Percentiles rank a stretch among this genome's conserved stretches.
These are phyloP conservation scores for Heterodera filipjevi DNA, from an alignment of 2,888 invertebrate species.

Conservation along the genomic window DNA sequence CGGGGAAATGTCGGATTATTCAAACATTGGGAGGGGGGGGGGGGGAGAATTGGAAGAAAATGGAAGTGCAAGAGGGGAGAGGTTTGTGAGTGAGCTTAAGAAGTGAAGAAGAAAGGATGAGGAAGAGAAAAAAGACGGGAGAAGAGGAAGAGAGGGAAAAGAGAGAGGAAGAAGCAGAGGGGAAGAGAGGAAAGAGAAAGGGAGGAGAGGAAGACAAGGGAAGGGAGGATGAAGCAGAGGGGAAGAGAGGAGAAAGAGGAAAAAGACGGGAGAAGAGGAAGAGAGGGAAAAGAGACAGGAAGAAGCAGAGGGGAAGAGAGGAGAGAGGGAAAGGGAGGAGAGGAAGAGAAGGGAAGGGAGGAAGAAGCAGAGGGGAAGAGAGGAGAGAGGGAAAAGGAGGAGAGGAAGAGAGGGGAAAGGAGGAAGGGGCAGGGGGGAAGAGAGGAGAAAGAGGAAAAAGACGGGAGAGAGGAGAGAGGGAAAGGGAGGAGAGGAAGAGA, in stretches of 20 bases:
- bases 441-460: neutral
- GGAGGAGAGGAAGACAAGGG: neutral
- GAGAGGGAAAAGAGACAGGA: neutral
- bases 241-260: neutral
- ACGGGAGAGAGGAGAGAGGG: neutral
- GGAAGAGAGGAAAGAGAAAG: neutral
- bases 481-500: neutral
- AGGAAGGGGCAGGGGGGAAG: neutral
- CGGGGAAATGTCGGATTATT: neutral
- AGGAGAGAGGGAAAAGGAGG: neutral
- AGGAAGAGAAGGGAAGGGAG: no score
- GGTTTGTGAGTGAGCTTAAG: neutral
- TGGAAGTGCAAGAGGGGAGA: no score
- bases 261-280: neutral
- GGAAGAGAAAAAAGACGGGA: neutral
- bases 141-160: neutral
- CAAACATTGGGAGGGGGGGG: neutral
- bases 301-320: neutral
- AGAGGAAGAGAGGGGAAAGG: neutral
- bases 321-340: neutral
- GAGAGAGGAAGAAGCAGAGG: neutral
- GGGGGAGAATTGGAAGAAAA: neutral
- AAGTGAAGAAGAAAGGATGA: neutral
- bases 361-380: neutral
- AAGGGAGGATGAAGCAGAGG: no score